phyloP scores from a whole-genome alignment of 2,797 vertebrate species.

The Vultur gryphus region DNA sequence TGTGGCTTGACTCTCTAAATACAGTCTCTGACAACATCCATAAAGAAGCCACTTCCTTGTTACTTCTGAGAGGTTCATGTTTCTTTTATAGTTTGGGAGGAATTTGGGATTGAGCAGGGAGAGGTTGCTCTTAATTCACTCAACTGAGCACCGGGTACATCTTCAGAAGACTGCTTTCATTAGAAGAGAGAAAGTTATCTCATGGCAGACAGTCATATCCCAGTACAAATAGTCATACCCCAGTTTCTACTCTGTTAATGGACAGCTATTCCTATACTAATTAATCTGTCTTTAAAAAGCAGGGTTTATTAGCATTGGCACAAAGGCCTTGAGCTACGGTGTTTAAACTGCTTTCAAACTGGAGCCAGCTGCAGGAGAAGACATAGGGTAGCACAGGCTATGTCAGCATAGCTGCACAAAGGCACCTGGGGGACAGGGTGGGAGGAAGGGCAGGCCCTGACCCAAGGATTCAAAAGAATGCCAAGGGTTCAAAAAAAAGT shows the following conservation, averaged over 20 bases:
- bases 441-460: neutral
- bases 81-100: neutral
- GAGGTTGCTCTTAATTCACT: neutral
- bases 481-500: neutral
- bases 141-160: neutral
- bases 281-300: neutral
- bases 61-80: neutral
- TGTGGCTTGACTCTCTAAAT: neutral
- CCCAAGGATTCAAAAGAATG: neutral
- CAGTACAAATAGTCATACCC: neutral
- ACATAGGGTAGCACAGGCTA: neutral
- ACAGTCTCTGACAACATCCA: neutral
- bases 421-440: neutral
- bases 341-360: neutral
- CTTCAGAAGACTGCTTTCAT: neutral
- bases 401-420: neutral
- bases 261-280: neutral
- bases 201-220: neutral
- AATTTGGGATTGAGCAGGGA: neutral
- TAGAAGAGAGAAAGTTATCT: neutral
- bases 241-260: neutral
- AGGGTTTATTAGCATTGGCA: neutral
- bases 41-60: neutral
- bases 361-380: neutral
- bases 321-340: neutral